These are phyloP conservation scores for Halichoeres trimaculatus DNA, from an alignment of 2,113 vertebrate genomes.

Conservation along the genomic window DNA sequence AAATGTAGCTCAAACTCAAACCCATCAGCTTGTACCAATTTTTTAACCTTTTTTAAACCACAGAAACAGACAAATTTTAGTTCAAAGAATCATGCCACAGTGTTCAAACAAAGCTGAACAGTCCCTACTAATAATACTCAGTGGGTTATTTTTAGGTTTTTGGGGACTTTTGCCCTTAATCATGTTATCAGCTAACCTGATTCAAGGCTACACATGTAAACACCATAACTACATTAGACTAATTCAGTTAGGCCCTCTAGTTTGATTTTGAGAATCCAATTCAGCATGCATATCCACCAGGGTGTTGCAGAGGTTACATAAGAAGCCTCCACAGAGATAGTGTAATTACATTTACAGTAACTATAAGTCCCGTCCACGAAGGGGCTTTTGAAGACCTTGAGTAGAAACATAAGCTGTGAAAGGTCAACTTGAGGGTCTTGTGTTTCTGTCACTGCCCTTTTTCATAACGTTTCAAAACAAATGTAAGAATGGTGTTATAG, in stretches of 20 bases:
- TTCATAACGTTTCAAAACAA: not conserved
- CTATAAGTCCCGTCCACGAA: not conserved
- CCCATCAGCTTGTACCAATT: too few species aligned
- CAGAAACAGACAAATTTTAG: too few species aligned
- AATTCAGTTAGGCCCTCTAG: not conserved
- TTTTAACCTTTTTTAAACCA: too few species aligned
- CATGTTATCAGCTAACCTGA: not conserved
- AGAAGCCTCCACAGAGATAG: not conserved
- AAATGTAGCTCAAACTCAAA: too few species aligned
- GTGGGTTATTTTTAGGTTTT: not conserved
- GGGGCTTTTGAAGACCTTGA: not conserved
- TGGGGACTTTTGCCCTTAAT: not conserved
- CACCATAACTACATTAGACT: not conserved
- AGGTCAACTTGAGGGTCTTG: not conserved
- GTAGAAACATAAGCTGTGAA: not conserved
- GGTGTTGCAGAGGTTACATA: not conserved
- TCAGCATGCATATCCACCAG: not conserved
- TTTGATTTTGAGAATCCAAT: not conserved
- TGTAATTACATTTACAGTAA: not conserved
- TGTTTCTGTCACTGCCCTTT: not conserved
- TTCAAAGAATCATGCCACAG: too few species aligned
- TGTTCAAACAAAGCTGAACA: not conserved
- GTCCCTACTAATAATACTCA: not conserved
- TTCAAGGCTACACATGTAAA: slow-evolving; percentile 2
- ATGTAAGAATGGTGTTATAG: not conserved